phyloP scores from a whole-genome alignment of 37 sponge, comb jelly and placozoan species.

The Mnemiopsis leidyi region DNA sequence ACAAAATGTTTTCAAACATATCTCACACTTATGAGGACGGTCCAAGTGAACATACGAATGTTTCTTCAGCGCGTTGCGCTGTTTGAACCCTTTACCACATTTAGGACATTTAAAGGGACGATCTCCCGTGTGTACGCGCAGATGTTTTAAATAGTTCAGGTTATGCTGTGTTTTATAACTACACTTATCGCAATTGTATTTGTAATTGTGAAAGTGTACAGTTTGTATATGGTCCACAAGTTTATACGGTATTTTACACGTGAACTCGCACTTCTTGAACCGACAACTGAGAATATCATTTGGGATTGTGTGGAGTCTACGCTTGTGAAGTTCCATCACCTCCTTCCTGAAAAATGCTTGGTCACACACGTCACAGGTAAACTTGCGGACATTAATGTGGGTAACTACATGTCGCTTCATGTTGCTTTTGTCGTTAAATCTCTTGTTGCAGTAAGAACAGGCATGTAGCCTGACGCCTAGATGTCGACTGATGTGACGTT shows the following conservation, averaged over 20 bases:
- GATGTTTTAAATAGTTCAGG: conserved; percentile 42
- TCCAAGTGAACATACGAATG: conserved; percentile 31
- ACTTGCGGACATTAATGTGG: conserved; percentile 24
- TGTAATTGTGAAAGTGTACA: conserved; percentile 40
- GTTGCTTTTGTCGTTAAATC: conserved; percentile 51
- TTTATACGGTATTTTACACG: conserved; percentile 23
- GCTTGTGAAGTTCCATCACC: conserved; percentile 21
- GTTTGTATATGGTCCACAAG: conserved; percentile 61
- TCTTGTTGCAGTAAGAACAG: conserved; percentile 51
- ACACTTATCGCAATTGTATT: conserved; percentile 61
- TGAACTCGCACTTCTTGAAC: conserved; percentile 34
- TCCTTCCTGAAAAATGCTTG: conserved; percentile 40
- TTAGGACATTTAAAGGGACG: conserved; percentile 38
- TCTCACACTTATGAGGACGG: conserved; percentile 44
- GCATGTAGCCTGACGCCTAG: conserved; percentile 22
- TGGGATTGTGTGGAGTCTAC: neutral
- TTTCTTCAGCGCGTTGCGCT: conserved; percentile 40
- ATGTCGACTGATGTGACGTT: conserved; percentile 54
- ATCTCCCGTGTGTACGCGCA: conserved; percentile 30
- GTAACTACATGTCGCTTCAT: conserved; percentile 43
- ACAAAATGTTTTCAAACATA: conserved; percentile 48
- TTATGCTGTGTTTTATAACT: conserved; percentile 46
- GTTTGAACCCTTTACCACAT: conserved; percentile 66
- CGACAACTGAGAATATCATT: neutral
- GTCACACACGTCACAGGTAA: conserved; percentile 43